Evolutionary conservation across 2,113 vertebrate genomes (phyloP), one percentile per base, ranked within the genome.

Genomic region (Ochotona princeps): DNA sequence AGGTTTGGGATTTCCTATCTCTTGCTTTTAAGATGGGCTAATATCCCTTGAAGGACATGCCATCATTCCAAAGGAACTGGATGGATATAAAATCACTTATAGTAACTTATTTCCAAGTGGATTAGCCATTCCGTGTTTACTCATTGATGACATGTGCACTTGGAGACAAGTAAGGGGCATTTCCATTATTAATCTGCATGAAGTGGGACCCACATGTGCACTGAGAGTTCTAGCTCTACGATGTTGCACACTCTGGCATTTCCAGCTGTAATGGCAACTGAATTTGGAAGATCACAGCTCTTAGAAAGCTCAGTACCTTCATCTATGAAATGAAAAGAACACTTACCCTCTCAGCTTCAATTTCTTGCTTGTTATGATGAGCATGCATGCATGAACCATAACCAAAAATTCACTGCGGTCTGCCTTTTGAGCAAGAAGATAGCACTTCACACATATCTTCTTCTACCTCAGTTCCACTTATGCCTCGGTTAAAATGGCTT

Each of bases 391-490:
- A 76, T 57, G 49, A 74, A 23, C 32, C 63, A 57, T 32, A 67
- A 83, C 57, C 18, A 51, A 76, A 74, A 83, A 26, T 20, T 73
- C 84, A 79, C 3, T 66, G 54, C 57, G 30, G 83, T 21, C 23
- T 66, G 67, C 54, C 38, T 94, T 87, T 90, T 94, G 65, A 90
- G 57, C 26, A 83, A 83, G 51, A 78, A 87, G 89, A 83, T 8
- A 86, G 73, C 92, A 83, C 7, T 57, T 81, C 79, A 78, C 35
- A 67, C 23, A 69, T 5, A 70, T 47, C 8, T 90, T 79, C 72
- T 91, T 60, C 26, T 93, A 83, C 92, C 47, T 87, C 73, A 80
- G 61, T 38, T 60, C 61, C 28, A 69, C 8, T 76, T 69, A 35
- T 87, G 54, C 86, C 30, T 94, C 8, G 17, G 76, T 80, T 87